Evolutionary conservation across 2,113 vertebrate species (phyloP).

Genomic region (Xyrauchen texanus): DNA sequence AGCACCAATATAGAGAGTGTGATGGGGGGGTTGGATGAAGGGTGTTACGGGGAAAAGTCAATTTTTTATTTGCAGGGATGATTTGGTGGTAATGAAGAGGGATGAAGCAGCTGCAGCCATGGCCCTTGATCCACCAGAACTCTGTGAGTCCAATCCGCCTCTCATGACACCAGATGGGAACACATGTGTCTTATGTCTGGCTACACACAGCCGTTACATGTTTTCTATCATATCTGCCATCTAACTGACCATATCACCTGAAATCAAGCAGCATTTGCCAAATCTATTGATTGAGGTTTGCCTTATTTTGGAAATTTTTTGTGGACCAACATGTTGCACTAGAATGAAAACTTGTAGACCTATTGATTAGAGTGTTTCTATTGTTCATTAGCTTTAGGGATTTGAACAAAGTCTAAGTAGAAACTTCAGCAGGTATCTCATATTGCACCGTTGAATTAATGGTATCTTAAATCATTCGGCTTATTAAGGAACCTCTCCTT

Average conservation of each 20-base stretch:
- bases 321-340: no score
- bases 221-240: constrained; percentile 22
- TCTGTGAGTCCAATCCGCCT: constrained; percentile 11
- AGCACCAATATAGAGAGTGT: constrained; percentile 16
- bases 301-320: no score
- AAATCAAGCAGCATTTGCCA: constrained; percentile 20
- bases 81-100: constrained; percentile 58
- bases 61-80: constrained; percentile 51
- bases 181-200: constrained; percentile 56
- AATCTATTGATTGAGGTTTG: no score
- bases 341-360: no score
- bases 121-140: constrained; percentile 38
- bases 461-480: no score
- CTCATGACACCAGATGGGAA: constrained; percentile 56
- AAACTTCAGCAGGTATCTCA: no score
- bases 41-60: constrained; percentile 39
- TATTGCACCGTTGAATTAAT: no score
- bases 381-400: no score
- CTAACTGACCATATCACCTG: not conserved
- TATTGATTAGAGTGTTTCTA: no score
- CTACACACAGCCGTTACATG: constrained; percentile 38
- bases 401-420: no score
- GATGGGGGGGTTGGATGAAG: constrained; percentile 5
- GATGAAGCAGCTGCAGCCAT: constrained; percentile 49
- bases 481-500: no score